phyloP scores from a whole-genome alignment of 2,113 vertebrate species.

The Psephotus haematonotus region DNA sequence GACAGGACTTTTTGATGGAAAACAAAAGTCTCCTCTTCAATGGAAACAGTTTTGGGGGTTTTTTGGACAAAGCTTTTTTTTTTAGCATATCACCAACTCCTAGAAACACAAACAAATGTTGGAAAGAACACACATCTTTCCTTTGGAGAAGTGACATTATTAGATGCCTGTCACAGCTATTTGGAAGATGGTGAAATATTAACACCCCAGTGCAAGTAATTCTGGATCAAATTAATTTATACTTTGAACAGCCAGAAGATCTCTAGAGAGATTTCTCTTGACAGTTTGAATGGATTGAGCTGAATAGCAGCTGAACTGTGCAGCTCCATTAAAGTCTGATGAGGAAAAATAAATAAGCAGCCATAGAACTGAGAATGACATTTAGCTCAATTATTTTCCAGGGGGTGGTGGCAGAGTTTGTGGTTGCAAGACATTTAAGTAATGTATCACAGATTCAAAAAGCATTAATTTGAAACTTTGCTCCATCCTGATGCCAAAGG shows the following conservation, averaged over 20 bases:
- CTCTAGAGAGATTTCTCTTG: conserved; percentile 2
- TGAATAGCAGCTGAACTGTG: not conserved
- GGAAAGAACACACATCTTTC: not conserved
- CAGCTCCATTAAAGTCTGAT: not conserved
- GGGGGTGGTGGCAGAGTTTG: not conserved
- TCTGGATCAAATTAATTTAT: not conserved
- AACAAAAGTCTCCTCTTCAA: not conserved
- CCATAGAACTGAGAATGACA: not conserved
- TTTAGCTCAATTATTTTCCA: conserved; percentile 7
- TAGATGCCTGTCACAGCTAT: not conserved
- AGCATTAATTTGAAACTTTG: not conserved
- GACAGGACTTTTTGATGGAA: not conserved
- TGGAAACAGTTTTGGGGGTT: not conserved
- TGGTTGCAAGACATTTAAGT: not conserved
- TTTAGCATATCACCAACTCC: not conserved
- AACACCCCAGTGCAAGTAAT: not conserved
- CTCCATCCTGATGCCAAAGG: conserved; percentile 1
- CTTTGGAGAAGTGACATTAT: not conserved
- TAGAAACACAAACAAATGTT: not conserved
- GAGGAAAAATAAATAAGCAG: conserved; percentile 14
- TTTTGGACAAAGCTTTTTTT: not conserved
- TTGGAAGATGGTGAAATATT: not conserved
- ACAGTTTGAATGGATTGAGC: not conserved
- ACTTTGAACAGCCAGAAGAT: not conserved
- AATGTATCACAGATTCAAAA: not conserved